phyloP scores from a whole-genome alignment of 2,888 invertebrate species.

The Gnatocerus cornutus region DNA sequence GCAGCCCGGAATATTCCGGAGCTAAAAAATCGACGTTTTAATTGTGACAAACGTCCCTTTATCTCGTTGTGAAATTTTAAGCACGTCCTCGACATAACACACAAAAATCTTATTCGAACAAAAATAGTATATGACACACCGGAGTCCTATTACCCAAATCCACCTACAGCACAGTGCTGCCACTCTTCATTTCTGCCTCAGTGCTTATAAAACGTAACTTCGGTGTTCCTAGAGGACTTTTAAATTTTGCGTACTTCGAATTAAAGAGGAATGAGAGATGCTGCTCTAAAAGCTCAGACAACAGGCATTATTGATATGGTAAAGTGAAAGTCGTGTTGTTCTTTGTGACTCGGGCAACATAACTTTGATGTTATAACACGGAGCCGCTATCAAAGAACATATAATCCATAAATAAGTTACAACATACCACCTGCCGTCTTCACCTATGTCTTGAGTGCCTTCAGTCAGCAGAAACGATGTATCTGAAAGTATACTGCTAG shows the following conservation, averaged over 20 bases:
- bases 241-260: slow-evolving; percentile 22
- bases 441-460: slow-evolving; percentile 51
- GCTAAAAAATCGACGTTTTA: slow-evolving; percentile 9
- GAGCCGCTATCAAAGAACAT: slow-evolving; percentile 48
- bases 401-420: slow-evolving; percentile 52
- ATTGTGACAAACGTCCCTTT: slow-evolving; percentile 8
- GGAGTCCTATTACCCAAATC: slow-evolving; percentile 66
- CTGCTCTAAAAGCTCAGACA: slow-evolving; percentile 1
- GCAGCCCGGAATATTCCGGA: neutral
- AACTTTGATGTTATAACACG: slow-evolving; percentile 44
- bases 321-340: slow-evolving; percentile 15
- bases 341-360: slow-evolving; percentile 36
- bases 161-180: slow-evolving; percentile 60
- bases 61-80: slow-evolving; percentile 54
- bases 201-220: slow-evolving; percentile 42
- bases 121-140: slow-evolving; percentile 67
- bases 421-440: slow-evolving; percentile 49
- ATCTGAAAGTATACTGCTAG: slow-evolving; percentile 48
- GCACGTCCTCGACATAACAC: slow-evolving; percentile 60
- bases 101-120: slow-evolving; percentile 64
- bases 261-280: slow-evolving; percentile 11
- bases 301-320: slow-evolving; percentile 39
- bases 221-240: slow-evolving; percentile 35
- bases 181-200: slow-evolving; percentile 52
- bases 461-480: slow-evolving; percentile 50